Conservation (phyloP, 2,113 vertebrate species). For the Gambusia holbrooki region DNA sequence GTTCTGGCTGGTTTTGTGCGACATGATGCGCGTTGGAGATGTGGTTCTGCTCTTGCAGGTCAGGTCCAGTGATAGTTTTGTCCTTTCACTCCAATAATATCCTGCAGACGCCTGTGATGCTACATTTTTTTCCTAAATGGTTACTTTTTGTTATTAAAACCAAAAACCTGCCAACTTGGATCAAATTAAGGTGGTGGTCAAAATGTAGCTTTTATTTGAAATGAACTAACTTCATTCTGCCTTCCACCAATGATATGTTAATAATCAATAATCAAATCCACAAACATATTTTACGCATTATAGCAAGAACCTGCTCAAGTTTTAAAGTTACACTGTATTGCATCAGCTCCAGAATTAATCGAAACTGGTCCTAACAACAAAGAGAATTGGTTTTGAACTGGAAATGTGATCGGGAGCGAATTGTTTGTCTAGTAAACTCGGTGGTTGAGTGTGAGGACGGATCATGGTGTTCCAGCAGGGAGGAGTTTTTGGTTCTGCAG, state of each 20-base stretch:
- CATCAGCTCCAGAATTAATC: neutral
- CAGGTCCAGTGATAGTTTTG: too few species aligned
- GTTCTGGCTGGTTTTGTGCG: too few species aligned
- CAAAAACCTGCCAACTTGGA: too few species aligned
- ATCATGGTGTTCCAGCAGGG: neutral
- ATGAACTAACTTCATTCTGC: neutral
- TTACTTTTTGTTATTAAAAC: neutral
- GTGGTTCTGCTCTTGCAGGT: too few species aligned
- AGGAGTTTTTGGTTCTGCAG: slow-evolving; percentile 1
- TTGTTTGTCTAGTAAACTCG: neutral
- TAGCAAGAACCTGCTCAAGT: too few species aligned
- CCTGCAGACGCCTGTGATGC: too few species aligned
- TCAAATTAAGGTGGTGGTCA: neutral
- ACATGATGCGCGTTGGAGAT: too few species aligned
- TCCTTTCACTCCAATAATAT: too few species aligned
- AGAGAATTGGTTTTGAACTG: neutral
- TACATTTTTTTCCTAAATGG: neutral
- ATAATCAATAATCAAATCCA: too few species aligned
- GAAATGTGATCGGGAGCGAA: neutral
- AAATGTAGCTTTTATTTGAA: neutral
- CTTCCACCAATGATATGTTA: too few species aligned
- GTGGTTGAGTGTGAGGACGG: neutral
- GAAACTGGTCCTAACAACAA: neutral
- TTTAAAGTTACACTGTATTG: neutral
- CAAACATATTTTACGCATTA: too few species aligned